Evolutionary conservation across 2,888 invertebrate species (phyloP), one percentile per base, ranked within the genome.

Genomic region (Caenorhabditis sp.): DNA sequence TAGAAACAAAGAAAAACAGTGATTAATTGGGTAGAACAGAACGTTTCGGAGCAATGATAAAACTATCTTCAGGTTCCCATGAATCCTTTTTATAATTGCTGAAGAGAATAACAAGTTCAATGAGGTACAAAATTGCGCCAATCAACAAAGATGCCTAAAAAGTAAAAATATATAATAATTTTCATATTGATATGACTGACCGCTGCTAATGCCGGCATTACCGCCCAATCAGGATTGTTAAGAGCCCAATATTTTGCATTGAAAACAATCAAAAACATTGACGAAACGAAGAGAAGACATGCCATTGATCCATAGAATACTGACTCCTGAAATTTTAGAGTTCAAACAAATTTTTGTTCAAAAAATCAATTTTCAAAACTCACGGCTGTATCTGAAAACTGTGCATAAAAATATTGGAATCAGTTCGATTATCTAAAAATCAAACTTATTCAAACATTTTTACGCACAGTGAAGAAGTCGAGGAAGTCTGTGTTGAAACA

Each of bases 221-320:
- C 78, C 4, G 81, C 78, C 84, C 84, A 84, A 1, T 71, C 77
- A 6, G 84, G 84, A 60, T 84, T 84, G 53, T 76, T 69, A 21
- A 75, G 66, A 1, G 83, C 65, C 84, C 84, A 84, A 67, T 84
- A 79, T 24, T 65, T 66, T 10, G 81, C 81, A 49, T 78, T 79
- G 61, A 82, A 79, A 3, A 82, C 66, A 59, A 70, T 77, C 81
- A 84, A 79, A 37, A 77, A 59, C 14, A 82, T 62, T 17, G 70
- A 77, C 8, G 83, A 73, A 12, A 78, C 65, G 19, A 83, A 63
- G 4, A 82, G 75, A 14, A 79, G 77, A n/a, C 77, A 66, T 10
- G 76, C 66, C 27, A 78, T 65, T 8, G 76, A 17, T 10, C 80
- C 65, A 65, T 79, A 78, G 58, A 76, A 72, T 17, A 69, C 50